A percentile compares a stretch with the other conserved stretches of the same genome.
These are phyloP conservation scores for Zaprionus gabonicus DNA, from an alignment of 1,140 invertebrate species.

Conservation along the genomic window DNA sequence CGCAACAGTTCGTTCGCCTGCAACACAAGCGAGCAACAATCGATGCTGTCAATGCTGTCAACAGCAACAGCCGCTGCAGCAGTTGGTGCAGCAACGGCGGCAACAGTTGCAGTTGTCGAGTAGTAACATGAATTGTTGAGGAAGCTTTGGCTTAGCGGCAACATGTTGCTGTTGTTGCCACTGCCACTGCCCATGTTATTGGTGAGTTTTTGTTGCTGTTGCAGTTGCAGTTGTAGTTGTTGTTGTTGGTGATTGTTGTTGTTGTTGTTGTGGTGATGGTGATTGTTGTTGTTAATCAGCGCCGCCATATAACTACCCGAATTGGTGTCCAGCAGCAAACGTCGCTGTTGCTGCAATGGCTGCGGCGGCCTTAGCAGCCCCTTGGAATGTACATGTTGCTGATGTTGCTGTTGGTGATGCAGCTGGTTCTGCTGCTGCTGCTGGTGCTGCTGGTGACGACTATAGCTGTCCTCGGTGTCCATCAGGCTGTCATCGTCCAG, in stretches of 20 bases:
- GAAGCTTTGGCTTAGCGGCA: slow-evolving; percentile 33
- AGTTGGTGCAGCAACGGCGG: slow-evolving; percentile 16
- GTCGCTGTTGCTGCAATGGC: slow-evolving; percentile 59
- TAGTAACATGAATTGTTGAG: slow-evolving; percentile 63
- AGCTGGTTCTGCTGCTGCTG: slow-evolving; percentile 45
- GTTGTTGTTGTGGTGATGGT: slow-evolving; percentile 35
- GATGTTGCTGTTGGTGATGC: slow-evolving; percentile 43
- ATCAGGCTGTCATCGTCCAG: slow-evolving; percentile 62
- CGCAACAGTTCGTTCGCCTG: slow-evolving; percentile 38
- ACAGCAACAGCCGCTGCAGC: slow-evolving; percentile 22
- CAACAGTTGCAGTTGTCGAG: slow-evolving; percentile 54
- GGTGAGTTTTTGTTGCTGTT: slow-evolving; percentile 23
- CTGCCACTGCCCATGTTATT: slow-evolving; percentile 28
- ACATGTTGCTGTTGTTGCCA: slow-evolving; percentile 53
- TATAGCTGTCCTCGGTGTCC: slow-evolving; percentile 75
- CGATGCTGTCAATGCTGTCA: slow-evolving; percentile 16
- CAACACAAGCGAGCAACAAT: slow-evolving; percentile 12
- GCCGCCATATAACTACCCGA: slow-evolving; percentile 77
- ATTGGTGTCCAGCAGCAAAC: slow-evolving; percentile 75
- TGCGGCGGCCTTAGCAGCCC: slow-evolving; percentile 64
- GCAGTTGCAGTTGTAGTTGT: slow-evolving; percentile 41
- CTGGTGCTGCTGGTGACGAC: slow-evolving; percentile 38
- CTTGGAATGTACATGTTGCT: slow-evolving; percentile 74
- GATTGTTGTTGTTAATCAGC: slow-evolving; percentile 54
- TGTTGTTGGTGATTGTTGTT: slow-evolving; percentile 25